These are phyloP conservation scores for Endotricha flammealis DNA, from an alignment of 2,888 invertebrate species.

Conservation along the genomic window DNA sequence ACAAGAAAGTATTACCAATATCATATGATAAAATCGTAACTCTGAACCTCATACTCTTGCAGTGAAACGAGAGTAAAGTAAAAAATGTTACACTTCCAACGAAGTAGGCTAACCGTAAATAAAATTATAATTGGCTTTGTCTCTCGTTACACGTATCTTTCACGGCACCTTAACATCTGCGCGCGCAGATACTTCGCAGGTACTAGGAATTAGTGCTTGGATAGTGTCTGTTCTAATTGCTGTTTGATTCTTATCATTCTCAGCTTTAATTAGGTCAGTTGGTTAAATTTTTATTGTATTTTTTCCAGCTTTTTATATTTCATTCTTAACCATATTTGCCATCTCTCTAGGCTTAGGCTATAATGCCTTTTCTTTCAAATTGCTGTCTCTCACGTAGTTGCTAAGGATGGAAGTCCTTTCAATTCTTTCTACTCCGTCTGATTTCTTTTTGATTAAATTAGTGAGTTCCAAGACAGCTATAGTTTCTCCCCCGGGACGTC, in stretches of 20 bases:
- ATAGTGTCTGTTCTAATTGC: conserved; percentile 27
- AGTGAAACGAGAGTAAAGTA: conserved; percentile 20
- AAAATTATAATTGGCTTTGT: conserved; percentile 42
- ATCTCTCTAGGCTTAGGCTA: too few species aligned
- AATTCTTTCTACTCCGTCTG: too few species aligned
- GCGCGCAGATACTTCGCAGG: conserved; percentile 20
- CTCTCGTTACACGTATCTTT: conserved; percentile 33
- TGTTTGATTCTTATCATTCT: conserved; percentile 13
- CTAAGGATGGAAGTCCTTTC: too few species aligned
- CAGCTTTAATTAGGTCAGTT: neutral
- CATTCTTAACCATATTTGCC: too few species aligned
- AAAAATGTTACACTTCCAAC: conserved; percentile 25
- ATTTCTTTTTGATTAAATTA: too few species aligned
- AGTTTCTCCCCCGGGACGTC: too few species aligned
- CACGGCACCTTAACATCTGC: conserved; percentile 32
- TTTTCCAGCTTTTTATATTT: too few species aligned
- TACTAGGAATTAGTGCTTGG: conserved; percentile 18
- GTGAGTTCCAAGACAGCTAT: too few species aligned
- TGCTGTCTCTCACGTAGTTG: too few species aligned
- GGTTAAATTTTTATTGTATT: neutral
- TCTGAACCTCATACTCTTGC: conserved; percentile 1
- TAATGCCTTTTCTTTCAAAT: too few species aligned
- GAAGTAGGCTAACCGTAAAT: conserved; percentile 42
- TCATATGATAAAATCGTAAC: too few species aligned
- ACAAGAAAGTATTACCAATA: too few species aligned